A percentile compares a stretch with the other conserved stretches of the same genome.
phyloP scores from a whole-genome alignment of 2,888 invertebrate species.

The Aporophyla lueneburgensis region DNA sequence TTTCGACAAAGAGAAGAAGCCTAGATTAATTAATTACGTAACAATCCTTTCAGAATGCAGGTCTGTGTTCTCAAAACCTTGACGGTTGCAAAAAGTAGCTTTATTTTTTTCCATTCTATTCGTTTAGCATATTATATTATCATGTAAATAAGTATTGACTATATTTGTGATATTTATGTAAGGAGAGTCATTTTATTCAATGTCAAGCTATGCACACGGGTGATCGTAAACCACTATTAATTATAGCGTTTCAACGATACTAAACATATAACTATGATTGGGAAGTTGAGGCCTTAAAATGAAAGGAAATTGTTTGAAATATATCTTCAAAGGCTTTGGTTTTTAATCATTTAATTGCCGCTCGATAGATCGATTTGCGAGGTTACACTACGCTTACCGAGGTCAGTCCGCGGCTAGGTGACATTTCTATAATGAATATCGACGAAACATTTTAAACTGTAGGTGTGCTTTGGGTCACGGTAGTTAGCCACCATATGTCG shows the following conservation, averaged over 20 bases:
- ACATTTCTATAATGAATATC: conserved; percentile 32
- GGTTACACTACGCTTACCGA: conserved; percentile 30
- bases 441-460: conserved; percentile 20
- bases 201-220: background rate
- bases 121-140: background rate
- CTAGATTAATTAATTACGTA: background rate
- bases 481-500: conserved; percentile 13
- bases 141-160: conserved; percentile 2
- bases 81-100: conserved; percentile 20
- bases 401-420: conserved; percentile 34
- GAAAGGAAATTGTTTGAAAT: conserved; percentile 5
- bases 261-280: background rate
- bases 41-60: conserved; percentile 32
- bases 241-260: conserved; percentile 1
- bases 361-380: conserved; percentile 48
- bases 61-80: conserved; percentile 33
- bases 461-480: conserved; percentile 17
- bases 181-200: background rate
- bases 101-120: conserved; percentile 30
- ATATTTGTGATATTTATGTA: conserved; percentile 3
- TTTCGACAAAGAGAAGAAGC: background rate
- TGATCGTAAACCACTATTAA: background rate
- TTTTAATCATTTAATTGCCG: conserved; percentile 19
- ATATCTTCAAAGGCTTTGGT: conserved; percentile 3
- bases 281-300: no score